A percentile compares a stretch with the other conserved stretches of the same genome.
These are phyloP conservation scores for Oreochromis niloticus DNA, from an alignment of 2,113 vertebrate genomes.

Conservation along the genomic window DNA sequence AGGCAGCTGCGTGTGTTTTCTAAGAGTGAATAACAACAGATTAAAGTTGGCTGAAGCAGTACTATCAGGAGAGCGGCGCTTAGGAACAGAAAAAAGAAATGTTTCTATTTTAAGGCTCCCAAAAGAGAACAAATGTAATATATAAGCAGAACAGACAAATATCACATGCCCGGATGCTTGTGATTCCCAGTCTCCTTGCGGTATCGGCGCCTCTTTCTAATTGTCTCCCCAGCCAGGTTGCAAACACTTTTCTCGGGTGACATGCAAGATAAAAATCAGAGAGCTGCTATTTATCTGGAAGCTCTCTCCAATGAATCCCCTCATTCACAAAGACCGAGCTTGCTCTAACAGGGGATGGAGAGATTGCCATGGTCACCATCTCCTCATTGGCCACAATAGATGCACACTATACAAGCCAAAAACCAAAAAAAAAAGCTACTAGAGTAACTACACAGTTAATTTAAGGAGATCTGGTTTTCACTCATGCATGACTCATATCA, in stretches of 20 bases:
- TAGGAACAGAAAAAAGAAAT: neutral
- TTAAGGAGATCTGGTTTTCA: neutral
- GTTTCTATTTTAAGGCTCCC: constrained; percentile 32
- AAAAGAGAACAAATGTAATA: constrained; percentile 31
- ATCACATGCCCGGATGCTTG: neutral
- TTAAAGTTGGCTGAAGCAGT: neutral
- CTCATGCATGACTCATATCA: constrained; percentile 8
- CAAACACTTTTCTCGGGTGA: constrained; percentile 15
- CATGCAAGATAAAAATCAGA: constrained; percentile 31
- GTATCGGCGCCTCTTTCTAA: constrained; percentile 2
- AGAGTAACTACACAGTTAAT: neutral
- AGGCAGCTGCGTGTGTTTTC: constrained; percentile 1
- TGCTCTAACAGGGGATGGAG: neutral
- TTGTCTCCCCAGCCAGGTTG: constrained; percentile 4
- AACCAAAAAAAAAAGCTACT: neutral
- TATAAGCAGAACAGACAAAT: constrained; percentile 15
- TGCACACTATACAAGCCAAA: neutral
- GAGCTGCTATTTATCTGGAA: constrained; percentile 1
- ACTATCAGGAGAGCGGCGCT: neutral
- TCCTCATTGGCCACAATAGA: neutral
- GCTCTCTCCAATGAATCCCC: constrained; percentile 4
- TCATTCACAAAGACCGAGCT: constrained; percentile 26
- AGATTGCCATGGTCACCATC: constrained; percentile 19
- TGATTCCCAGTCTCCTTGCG: neutral
- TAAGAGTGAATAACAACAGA: neutral